Conservation (phyloP, 1,140 invertebrate genomes). For the Drosophila ogumai region DNA sequence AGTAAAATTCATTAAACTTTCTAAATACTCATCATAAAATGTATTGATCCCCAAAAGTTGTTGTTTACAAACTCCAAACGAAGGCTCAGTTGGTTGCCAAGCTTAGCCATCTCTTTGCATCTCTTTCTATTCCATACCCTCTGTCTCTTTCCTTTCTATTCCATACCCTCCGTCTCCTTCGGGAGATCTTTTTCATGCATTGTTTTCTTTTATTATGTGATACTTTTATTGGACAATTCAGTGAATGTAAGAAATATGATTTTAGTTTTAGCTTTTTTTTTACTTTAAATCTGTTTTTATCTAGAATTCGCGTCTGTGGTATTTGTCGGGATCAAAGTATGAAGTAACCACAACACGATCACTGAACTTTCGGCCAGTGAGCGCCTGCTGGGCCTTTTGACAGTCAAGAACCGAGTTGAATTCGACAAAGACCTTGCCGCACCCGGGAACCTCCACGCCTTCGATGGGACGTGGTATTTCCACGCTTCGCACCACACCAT, state of each 20-base stretch:
- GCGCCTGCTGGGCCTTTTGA: slow-evolving; percentile 98
- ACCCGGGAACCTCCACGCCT: slow-evolving; percentile 98
- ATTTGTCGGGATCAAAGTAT: slow-evolving; percentile 99
- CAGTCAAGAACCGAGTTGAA: slow-evolving; percentile 98
- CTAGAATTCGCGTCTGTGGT: slow-evolving; percentile 99
- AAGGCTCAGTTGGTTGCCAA: background rate
- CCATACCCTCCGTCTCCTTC: background rate
- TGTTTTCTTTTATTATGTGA: slow-evolving; percentile 59
- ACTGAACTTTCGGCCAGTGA: slow-evolving; percentile 99
- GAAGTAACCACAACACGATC: slow-evolving; percentile 99
- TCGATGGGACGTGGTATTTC: slow-evolving; percentile 99
- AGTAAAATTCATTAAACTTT: background rate
- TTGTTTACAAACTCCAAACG: background rate
- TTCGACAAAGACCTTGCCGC: slow-evolving; percentile 99
- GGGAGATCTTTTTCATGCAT: slow-evolving; percentile 5
- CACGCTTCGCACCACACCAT: slow-evolving; percentile 96
- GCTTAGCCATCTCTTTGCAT: background rate
- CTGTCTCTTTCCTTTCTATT: slow-evolving; percentile 6
- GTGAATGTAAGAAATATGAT: slow-evolving; percentile 78
- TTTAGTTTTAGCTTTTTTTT: slow-evolving; percentile 19
- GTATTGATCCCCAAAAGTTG: background rate
- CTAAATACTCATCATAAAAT: background rate
- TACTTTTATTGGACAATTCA: slow-evolving; percentile 66
- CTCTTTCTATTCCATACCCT: slow-evolving; percentile 15
- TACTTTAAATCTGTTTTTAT: slow-evolving; percentile 23